phyloP scores from a whole-genome alignment of 2,113 vertebrate species.

The Hassar affinis region DNA sequence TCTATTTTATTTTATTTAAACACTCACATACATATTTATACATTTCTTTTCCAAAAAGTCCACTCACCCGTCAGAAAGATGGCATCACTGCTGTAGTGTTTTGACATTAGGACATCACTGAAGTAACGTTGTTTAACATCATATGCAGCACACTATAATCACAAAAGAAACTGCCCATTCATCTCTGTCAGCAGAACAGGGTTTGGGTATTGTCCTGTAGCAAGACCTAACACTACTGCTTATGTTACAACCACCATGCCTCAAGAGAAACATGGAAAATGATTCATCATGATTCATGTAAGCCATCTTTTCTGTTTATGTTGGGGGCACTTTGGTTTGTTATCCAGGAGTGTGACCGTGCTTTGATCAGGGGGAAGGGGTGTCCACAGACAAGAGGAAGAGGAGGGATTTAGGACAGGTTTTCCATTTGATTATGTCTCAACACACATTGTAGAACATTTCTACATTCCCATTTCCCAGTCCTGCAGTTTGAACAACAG shows the following conservation, averaged over 20 bases:
- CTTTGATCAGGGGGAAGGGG: conserved; percentile 54
- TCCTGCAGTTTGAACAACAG: conserved; percentile 46
- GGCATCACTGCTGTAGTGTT: neutral
- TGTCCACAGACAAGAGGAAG: neutral
- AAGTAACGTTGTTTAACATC: conserved; percentile 4
- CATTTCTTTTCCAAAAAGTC: neutral
- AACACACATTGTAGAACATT: conserved; percentile 44
- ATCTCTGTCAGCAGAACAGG: neutral
- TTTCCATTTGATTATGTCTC: conserved; percentile 38
- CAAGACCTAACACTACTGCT: conserved; percentile 17
- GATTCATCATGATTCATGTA: conserved; percentile 51
- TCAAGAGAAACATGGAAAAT: conserved; percentile 51
- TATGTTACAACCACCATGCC: conserved; percentile 40
- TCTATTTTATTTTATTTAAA: neutral
- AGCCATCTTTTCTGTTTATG: conserved; percentile 54
- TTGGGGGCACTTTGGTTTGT: conserved; percentile 51
- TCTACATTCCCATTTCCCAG: too few species aligned
- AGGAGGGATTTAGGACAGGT: conserved; percentile 30
- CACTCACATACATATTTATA: neutral
- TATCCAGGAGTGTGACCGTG: conserved; percentile 29
- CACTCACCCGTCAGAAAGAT: neutral
- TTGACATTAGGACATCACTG: neutral
- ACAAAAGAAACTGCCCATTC: neutral
- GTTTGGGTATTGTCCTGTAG: conserved; percentile 26
- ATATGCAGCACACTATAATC: neutral